These are phyloP conservation scores for Gymnopithys bicolor DNA, from an alignment of 2,797 vertebrate genomes.

Conservation along the genomic window DNA sequence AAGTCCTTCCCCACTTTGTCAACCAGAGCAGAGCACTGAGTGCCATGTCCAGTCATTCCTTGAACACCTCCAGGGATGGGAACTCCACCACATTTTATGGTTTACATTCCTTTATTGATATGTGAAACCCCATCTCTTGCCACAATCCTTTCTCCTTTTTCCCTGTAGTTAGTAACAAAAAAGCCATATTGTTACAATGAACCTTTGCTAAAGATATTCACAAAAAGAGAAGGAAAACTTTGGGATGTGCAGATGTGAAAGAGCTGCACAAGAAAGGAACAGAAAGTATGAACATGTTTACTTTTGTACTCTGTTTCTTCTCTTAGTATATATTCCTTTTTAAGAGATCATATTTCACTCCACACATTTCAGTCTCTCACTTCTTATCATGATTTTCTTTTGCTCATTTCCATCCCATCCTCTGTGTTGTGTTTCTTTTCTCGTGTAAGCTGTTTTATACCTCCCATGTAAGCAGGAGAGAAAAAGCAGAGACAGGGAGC, in stretches of 20 bases:
- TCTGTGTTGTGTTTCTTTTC: background rate
- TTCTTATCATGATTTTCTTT: background rate
- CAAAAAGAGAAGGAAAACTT: background rate
- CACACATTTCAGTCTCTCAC: background rate
- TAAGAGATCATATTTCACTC: background rate
- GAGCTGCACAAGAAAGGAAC: accelerated
- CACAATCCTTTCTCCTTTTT: background rate
- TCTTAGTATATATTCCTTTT: background rate
- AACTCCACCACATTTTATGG: background rate
- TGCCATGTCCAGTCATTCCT: accelerated
- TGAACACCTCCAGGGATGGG: background rate
- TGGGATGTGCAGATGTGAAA: background rate
- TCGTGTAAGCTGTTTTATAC: background rate
- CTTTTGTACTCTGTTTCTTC: background rate
- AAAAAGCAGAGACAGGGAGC: background rate
- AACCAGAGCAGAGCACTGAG: background rate
- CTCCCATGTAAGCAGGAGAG: background rate
- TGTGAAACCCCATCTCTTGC: background rate
- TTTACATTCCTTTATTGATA: background rate
- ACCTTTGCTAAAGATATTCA: background rate
- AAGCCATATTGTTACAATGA: background rate
- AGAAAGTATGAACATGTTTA: accelerated
- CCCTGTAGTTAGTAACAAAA: background rate
- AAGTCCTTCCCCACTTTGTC: background rate
- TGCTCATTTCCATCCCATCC: background rate